Base-by-base conservation (phyloP, 2,888 invertebrate genomes). In the Xanthia togata region DNA sequence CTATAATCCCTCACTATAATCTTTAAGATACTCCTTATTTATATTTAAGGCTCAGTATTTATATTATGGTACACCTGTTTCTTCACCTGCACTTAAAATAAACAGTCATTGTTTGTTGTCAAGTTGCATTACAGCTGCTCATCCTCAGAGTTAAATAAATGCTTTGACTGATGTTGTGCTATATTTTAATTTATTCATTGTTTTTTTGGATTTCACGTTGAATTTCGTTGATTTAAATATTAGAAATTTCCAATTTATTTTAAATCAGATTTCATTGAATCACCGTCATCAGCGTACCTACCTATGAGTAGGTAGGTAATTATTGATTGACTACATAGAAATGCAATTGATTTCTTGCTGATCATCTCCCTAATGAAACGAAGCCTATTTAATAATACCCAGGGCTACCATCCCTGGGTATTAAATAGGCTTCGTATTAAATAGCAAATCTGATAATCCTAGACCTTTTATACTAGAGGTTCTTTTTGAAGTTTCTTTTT, bases 81-180 rank as follows among this genome's bases (percentile, higher is more conserved):
- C 55, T 31, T 14, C 70, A 81, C 57, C 82, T 76, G 80, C 41
- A 4, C 1, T 70, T 60, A 20, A 4, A 62, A 35, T 31, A 17
- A 38, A 41, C 69, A 70, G 67, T n/a, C n/a, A n/a, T n/a, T 68
- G 63, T 55, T 3, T 23, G 4, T 41, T 35, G 26, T 57, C 4
- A 38, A 17, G 14, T 78, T 82, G 23, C 59, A 12, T 59, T 23
- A 78, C 59, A 78, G 26, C 67, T 63, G 78, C 62, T 47, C 11
- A 41, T 55, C n/a, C 23, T 38, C 31, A 50, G 12, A 50, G 12
- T 69, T 44, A 6, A 14, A 60, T 57, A 26, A 65, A 60, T 69
- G 53, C 57, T 65, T 12, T 31, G 4, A 53, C 17, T 26, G 50
- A 31, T 38, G 17, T 20, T 44, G 11, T 26, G 17, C 57, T 31